Percentiles rank a stretch among this genome's conserved stretches.
phyloP scores from a whole-genome alignment of 2,113 vertebrate species.

The Phoxinus phoxinus region DNA sequence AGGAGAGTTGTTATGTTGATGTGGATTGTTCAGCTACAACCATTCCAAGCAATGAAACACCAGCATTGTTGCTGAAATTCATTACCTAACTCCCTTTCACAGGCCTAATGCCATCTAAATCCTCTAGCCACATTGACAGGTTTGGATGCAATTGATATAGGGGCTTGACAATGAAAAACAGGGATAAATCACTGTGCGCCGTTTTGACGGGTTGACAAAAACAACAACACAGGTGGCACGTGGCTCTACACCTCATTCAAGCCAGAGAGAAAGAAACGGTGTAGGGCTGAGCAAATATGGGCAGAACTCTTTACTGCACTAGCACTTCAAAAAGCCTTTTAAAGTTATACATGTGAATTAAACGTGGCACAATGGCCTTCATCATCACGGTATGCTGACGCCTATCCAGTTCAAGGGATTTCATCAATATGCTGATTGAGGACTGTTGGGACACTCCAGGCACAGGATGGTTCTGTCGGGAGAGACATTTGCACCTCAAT shows the following conservation, averaged over 20 bases:
- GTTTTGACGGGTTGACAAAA: conserved; percentile 52
- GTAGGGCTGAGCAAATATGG: no score
- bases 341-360: no score
- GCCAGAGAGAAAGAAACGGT: not conserved
- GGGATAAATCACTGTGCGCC: conserved; percentile 66
- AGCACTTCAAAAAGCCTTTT: no score
- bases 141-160: conserved; percentile 62
- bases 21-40: not conserved
- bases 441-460: no score
- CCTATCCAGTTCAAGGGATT: no score
- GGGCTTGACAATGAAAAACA: conserved; percentile 64
- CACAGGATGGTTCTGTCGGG: no score
- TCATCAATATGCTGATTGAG: no score
- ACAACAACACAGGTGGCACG: conserved; percentile 40
- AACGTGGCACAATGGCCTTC: no score
- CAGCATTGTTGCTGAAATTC: not conserved
- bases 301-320: no score
- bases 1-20: conserved; percentile 6
- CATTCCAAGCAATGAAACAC: not conserved
- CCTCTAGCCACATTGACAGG: conserved; percentile 48
- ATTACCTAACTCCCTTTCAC: conserved; percentile 25
- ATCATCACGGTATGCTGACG: no score
- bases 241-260: not conserved
- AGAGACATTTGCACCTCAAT: no score
- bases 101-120: conserved; percentile 48